phyloP scores from a whole-genome alignment of 2,888 invertebrate genomes.

The Aphodius granarius region DNA sequence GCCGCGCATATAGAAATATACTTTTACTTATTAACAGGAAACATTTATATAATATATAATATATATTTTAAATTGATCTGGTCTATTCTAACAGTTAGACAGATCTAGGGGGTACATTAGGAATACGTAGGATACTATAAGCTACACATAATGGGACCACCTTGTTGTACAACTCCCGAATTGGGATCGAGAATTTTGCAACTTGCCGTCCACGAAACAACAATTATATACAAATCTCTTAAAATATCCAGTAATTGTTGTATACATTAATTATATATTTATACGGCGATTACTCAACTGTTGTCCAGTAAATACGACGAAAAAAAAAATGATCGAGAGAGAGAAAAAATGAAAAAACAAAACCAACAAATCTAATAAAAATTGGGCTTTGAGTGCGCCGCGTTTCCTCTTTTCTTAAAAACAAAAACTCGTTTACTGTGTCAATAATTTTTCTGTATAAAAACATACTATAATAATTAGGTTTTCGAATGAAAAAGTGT shows the following conservation, averaged over 20 bases:
- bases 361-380: background rate
- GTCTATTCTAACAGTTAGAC: conserved; percentile 53
- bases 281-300: conserved; percentile 39
- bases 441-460: background rate
- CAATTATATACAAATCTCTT: conserved; percentile 53
- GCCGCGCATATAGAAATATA: conserved; percentile 48
- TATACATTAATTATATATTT: conserved; percentile 46
- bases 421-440: background rate
- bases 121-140: conserved; percentile 52
- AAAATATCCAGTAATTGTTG: conserved; percentile 50
- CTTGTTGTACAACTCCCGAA: conserved; percentile 1
- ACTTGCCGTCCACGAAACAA: conserved; percentile 43
- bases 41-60: conserved; percentile 56
- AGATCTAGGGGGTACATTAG: conserved; percentile 52
- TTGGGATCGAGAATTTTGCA: background rate
- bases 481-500: conserved; percentile 7
- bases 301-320: conserved; percentile 34
- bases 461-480: background rate
- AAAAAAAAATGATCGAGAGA: background rate
- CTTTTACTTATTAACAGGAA: conserved; percentile 55
- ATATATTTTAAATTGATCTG: conserved; percentile 49
- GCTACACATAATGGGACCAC: conserved; percentile 46
- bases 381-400: background rate
- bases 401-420: background rate
- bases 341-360: too few species aligned